Conservation (phyloP, 2,888 invertebrate genomes). For the Ochropleura leucogaster region DNA sequence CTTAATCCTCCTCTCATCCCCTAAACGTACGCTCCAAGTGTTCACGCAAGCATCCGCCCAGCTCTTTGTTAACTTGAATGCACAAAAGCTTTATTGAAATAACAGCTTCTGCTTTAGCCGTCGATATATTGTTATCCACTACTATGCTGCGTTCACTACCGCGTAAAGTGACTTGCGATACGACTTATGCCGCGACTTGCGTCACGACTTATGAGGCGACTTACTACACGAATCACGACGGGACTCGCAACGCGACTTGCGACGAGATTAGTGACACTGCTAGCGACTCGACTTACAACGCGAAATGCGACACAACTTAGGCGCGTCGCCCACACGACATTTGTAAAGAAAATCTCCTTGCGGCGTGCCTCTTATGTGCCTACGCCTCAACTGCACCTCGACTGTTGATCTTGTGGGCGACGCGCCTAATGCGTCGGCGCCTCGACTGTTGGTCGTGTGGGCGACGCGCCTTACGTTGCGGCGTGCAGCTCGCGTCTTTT, state of each 20-base stretch:
- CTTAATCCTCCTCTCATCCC: background rate
- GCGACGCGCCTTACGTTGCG: too few relatives aligned
- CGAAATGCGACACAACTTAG: background rate
- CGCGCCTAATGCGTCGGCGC: too few relatives aligned
- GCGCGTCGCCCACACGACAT: too few relatives aligned
- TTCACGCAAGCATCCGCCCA: slow-evolving; percentile 17
- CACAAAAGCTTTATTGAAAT: slow-evolving; percentile 36
- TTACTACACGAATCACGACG: too few relatives aligned
- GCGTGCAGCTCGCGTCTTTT: too few relatives aligned
- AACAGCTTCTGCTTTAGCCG: slow-evolving; percentile 6
- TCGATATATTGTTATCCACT: slow-evolving; percentile 30
- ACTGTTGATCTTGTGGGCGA: too few relatives aligned
- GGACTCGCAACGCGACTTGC: too few relatives aligned
- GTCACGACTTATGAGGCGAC: background rate
- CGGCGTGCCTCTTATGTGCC: too few relatives aligned
- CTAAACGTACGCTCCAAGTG: slow-evolving; percentile 8
- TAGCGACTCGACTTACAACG: background rate
- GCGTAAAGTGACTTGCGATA: background rate
- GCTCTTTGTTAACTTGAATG: slow-evolving; percentile 27
- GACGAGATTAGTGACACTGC: background rate
- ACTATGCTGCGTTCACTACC: background rate
- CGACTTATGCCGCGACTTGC: background rate
- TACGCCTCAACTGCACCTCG: too few relatives aligned
- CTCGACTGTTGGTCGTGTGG: too few relatives aligned
- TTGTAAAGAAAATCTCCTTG: too few relatives aligned